Conservation (phyloP, 2,888 invertebrate species). For the Smittia aterrima region DNA sequence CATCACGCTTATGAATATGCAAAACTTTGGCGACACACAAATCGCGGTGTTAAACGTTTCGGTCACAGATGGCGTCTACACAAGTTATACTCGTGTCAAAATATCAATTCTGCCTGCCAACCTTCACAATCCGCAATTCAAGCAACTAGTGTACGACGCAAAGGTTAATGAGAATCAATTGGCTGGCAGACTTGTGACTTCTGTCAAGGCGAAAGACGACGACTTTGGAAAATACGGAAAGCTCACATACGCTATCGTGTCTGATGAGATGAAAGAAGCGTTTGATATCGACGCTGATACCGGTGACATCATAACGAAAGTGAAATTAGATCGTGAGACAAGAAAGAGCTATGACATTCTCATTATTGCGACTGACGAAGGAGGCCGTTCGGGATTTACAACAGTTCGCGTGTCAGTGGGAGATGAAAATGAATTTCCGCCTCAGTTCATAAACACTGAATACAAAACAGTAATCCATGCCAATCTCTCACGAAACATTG, state of each 20-base stretch:
- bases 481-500: slow-evolving; percentile 58
- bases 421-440: slow-evolving; percentile 83
- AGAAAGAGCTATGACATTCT: slow-evolving; percentile 69
- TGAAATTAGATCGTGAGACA: slow-evolving; percentile 71
- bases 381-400: slow-evolving; percentile 73
- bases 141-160: slow-evolving; percentile 73
- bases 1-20: slow-evolving; percentile 70
- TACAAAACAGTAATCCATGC: slow-evolving; percentile 72
- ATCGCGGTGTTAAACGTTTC: slow-evolving; percentile 81
- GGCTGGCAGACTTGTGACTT: slow-evolving; percentile 71
- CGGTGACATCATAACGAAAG: slow-evolving; percentile 69
- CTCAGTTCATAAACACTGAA: slow-evolving; percentile 70
- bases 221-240: slow-evolving; percentile 76
- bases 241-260: slow-evolving; percentile 75
- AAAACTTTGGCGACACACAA: slow-evolving; percentile 64
- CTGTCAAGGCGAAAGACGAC: slow-evolving; percentile 74
- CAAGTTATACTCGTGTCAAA: slow-evolving; percentile 79
- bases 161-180: slow-evolving; percentile 77
- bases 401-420: slow-evolving; percentile 74
- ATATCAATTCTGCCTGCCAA: slow-evolving; percentile 77
- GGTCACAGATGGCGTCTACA: slow-evolving; percentile 93
- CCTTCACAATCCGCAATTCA: slow-evolving; percentile 74
- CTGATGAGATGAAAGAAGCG: slow-evolving; percentile 67
- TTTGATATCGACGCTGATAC: slow-evolving; percentile 70
- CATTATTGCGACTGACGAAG: slow-evolving; percentile 78